Evolutionary conservation across 2,888 invertebrate genomes (phyloP), one percentile per base, ranked within the genome.

Genomic region (Scaeva pyrastri): DNA sequence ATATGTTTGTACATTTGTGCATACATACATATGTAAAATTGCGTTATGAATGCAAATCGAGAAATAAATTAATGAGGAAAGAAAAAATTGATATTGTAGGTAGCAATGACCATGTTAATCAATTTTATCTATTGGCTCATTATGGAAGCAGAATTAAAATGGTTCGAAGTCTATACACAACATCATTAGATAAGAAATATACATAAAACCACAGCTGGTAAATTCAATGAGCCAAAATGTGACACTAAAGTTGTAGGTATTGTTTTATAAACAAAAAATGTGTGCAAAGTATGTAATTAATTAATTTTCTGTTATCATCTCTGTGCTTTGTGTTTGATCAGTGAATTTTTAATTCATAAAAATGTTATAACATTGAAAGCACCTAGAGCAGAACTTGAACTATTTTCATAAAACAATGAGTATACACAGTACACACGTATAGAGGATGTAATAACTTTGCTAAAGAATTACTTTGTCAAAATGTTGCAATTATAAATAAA

Each of bases 81-180:
- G 31, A 7, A 12, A 11, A 36, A 31, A 16, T 56, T 36, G 11
- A 58, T 58, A 12, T 39, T 58, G 58, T 36, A 36, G 58, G 58
- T n/a, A 58, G 58, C 36, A 19, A 21, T 58, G 12, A 5, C 16
- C 31, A 36, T 58, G 58, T 58, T 58, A 39, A 39, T 19, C 19
- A 58, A 7, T 48, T 21, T 48, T 48, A 48, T 19, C 19, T 19
- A 48, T 48, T 48, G 48, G 48, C 48, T 48, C 19, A 19, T 48
- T 48, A 19, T 8, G 19, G 19, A 48, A 19, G 11, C 19, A 48
- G 11, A 48, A 48, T 5, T 45, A 48, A 48, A 8, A 8, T 7
- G 8, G 31, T 31, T 31, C 31, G 31, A 31, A 7, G 31, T 31
- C 31, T n/a, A n/a, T n/a, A n/a, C n/a, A n/a, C n/a, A 31, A 31